These are phyloP conservation scores for Zele albiditarsus DNA, from an alignment of 2,888 invertebrate genomes.

Conservation along the genomic window DNA sequence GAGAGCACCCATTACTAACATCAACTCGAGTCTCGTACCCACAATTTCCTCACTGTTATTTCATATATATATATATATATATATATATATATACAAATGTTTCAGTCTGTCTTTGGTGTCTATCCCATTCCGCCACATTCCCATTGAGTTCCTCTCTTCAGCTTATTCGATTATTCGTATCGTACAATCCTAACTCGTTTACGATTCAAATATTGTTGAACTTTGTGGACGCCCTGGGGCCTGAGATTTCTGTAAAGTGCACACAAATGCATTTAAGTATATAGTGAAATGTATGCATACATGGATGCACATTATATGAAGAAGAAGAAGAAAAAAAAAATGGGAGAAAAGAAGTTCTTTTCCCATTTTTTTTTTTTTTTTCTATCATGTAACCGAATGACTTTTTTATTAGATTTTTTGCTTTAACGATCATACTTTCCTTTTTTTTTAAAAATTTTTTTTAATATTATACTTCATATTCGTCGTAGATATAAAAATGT, in stretches of 20 bases:
- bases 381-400: neutral
- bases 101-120: slow-evolving; percentile 6
- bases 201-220: slow-evolving; percentile 19
- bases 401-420: neutral
- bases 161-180: slow-evolving; percentile 39
- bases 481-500: neutral
- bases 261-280: neutral
- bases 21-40: slow-evolving; percentile 17
- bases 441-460: neutral
- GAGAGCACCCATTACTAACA: slow-evolving; percentile 15
- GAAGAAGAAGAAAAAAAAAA: too few relatives aligned
- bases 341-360: too few relatives aligned
- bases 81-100: neutral
- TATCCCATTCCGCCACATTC: slow-evolving; percentile 22
- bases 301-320: too few relatives aligned
- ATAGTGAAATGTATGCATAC: neutral
- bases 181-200: slow-evolving; percentile 26
- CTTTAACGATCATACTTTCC: neutral
- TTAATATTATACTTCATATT: neutral
- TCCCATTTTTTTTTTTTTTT: neutral
- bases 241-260: neutral
- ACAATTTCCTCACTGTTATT: slow-evolving; percentile 32
- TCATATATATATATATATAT: neutral
- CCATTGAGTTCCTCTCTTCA: slow-evolving; percentile 13
- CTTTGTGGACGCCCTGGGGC: slow-evolving; percentile 1